These are phyloP conservation scores for Rallus crepitans DNA, from an alignment of 2,797 vertebrate genomes.

Conservation along the genomic window DNA sequence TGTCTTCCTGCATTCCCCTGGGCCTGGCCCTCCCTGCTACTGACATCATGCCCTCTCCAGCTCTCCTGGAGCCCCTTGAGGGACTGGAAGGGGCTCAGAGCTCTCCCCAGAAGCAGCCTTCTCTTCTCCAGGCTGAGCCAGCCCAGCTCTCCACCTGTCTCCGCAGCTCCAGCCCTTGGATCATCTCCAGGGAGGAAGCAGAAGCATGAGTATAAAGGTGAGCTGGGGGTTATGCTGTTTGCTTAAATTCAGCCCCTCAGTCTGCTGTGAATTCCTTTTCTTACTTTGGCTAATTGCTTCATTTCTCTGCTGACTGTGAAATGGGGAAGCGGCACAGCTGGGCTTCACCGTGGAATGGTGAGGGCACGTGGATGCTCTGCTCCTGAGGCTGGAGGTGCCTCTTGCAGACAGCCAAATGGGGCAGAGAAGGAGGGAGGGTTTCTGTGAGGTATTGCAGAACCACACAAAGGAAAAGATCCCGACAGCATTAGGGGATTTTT, in stretches of 20 bases:
- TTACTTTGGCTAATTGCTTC: background rate
- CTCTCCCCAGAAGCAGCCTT: no score
- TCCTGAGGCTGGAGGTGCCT: background rate
- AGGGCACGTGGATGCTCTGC: background rate
- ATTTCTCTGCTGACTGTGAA: background rate
- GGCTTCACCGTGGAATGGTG: rapidly evolving
- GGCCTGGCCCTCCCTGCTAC: no score
- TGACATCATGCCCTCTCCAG: no score
- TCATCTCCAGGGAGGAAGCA: background rate
- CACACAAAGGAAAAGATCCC: background rate
- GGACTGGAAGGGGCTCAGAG: no score
- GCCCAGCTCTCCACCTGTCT: no score
- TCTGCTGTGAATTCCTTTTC: background rate
- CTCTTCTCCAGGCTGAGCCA: no score
- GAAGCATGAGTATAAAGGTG: background rate
- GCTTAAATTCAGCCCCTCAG: background rate
- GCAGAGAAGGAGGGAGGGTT: background rate
- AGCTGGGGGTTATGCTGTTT: background rate
- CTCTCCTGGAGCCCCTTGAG: no score
- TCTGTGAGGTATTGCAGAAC: background rate
- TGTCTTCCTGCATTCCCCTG: no score
- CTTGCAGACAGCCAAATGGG: background rate
- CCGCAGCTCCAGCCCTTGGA: no score
- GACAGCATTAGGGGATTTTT: background rate
- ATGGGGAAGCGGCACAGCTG: background rate